Evolutionary conservation across 2,888 invertebrate species (phyloP), one percentile per base, ranked within the genome.

Genomic region (Eristalinus sepulchralis): DNA sequence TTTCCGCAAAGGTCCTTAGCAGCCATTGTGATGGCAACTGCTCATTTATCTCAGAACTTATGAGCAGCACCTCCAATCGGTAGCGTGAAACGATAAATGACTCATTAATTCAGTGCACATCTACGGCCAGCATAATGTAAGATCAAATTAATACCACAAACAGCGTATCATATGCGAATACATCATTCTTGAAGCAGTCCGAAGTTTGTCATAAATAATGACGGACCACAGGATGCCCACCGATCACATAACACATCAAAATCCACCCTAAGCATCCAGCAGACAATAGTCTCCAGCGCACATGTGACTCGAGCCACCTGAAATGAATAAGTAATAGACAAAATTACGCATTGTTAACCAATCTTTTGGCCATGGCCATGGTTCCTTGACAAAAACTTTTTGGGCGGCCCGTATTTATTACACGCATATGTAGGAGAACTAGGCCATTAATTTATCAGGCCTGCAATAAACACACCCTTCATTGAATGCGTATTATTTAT

Each of bases 401-500:
- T 22, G 55, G 36, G 64, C 17, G 57, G 57, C 36, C 9, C 63
- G 24, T 36, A 36, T 55, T 63, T 27, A 13, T 34, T 55, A 6
- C 33, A 22, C 47, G 8, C 22, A 17, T 22, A 24, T 63, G 22
- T 24, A 22, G 33, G 20, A 27, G 34, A 73, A 53, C 55, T 34
- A 36, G 57, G 57, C 20, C 64, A 64, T 64, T 75, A 27, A 64
- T 64, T 64, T 75, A 57, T 75, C 73, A 75, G 13, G 27, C 57
- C 24, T 27, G 11, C 57, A 57, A 55, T 11, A 53, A n/a, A 33
- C 22, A 27, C 60, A 27, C 9, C 53, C 20, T 27, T 36, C 53
- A 34, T 55, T 47, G n/a, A 20, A 20, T 53, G 53, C 34, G 73
- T 63, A 64, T 64, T 73, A 73, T 73, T 73, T 73, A 73, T 64